Percentiles rank a stretch among this genome's conserved stretches.
Evolutionary conservation across 2,113 vertebrate species (phyloP).

Genomic region (Isurus oxyrinchus): DNA sequence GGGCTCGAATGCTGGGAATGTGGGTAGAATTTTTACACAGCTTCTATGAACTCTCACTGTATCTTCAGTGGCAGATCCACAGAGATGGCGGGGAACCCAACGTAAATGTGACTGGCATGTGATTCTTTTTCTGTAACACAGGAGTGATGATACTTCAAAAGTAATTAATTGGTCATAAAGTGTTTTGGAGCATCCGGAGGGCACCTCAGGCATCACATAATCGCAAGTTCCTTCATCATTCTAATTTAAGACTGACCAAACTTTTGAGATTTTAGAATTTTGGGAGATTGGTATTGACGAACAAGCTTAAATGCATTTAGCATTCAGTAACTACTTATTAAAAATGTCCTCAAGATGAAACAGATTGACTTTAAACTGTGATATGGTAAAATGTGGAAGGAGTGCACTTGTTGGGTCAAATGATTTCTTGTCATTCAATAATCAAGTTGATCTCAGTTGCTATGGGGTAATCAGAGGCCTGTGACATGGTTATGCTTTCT

Average conservation of each 20-base stretch:
- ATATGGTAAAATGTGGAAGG: neutral
- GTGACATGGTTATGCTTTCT: neutral
- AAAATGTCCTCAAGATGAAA: neutral
- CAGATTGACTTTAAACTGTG: neutral
- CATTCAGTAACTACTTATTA: neutral
- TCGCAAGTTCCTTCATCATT: neutral
- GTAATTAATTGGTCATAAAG: neutral
- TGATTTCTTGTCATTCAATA: neutral
- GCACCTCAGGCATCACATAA: neutral
- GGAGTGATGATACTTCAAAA: neutral
- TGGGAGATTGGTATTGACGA: neutral
- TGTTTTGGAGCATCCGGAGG: neutral
- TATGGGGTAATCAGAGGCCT: neutral
- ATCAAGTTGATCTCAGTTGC: neutral
- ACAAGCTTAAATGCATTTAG: neutral
- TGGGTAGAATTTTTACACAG: neutral
- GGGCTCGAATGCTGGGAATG: neutral
- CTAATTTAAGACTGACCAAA: neutral
- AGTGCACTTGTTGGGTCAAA: neutral
- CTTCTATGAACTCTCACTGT: neutral
- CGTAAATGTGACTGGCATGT: neutral
- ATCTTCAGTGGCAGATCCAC: neutral
- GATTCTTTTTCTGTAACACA: neutral
- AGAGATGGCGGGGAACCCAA: neutral
- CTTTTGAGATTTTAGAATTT: neutral